phyloP scores from a whole-genome alignment of 2,113 vertebrate genomes.

The Ornithorhynchus anatinus region DNA sequence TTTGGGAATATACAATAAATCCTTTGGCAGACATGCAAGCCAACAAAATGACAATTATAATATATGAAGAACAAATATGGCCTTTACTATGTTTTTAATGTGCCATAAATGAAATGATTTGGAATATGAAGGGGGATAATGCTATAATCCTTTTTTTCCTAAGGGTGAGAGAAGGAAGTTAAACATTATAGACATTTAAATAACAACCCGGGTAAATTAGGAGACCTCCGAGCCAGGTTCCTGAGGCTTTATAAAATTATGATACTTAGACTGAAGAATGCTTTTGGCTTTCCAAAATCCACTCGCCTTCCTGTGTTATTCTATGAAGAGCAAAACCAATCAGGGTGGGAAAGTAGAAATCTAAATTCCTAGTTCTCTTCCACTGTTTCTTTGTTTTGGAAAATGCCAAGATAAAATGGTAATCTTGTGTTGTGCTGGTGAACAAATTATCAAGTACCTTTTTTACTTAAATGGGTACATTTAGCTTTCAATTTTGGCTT shows the following conservation, averaged over 20 bases:
- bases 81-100: conserved; percentile 29
- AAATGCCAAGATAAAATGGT: neutral
- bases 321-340: neutral
- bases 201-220: conserved; percentile 33
- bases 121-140: conserved; percentile 39
- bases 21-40: conserved; percentile 19
- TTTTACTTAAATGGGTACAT: too few relatives aligned
- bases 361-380: neutral
- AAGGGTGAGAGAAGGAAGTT: conserved; percentile 32
- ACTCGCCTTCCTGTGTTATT: too few relatives aligned
- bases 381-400: neutral
- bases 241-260: neutral
- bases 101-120: conserved; percentile 52
- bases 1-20: conserved; percentile 66
- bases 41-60: conserved; percentile 49
- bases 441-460: too few relatives aligned
- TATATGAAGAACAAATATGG: conserved; percentile 52
- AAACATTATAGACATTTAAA: conserved; percentile 38
- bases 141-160: conserved; percentile 49
- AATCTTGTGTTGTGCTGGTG: neutral
- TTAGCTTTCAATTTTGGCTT: too few relatives aligned
- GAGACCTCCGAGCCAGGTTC: conserved; percentile 7
- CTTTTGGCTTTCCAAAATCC: too few relatives aligned
- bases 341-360: conserved; percentile 4
- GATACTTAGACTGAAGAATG: neutral